Conservation (phyloP, 2,888 invertebrate genomes). For the Meloe dianella region DNA sequence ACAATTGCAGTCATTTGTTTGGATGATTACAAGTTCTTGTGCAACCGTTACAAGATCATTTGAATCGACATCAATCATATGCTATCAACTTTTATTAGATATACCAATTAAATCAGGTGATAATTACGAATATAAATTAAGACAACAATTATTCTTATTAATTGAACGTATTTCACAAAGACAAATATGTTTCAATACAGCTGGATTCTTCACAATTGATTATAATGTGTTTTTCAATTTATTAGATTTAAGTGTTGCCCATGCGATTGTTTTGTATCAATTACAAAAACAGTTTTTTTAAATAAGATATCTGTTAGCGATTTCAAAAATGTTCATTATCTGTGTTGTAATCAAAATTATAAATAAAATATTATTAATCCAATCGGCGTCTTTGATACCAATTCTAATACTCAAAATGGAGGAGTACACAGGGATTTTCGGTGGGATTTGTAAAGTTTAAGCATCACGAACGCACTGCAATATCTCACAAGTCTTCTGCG, state of each 20-base stretch:
- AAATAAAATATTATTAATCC: too few relatives aligned
- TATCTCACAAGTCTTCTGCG: too few relatives aligned
- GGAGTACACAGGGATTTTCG: too few relatives aligned
- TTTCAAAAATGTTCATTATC: neutral
- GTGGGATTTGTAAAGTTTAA: too few relatives aligned
- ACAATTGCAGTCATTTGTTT: neutral
- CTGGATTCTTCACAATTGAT: neutral
- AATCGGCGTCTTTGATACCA: too few relatives aligned
- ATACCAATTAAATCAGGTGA: neutral
- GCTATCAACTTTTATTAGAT: neutral
- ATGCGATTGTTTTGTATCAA: neutral
- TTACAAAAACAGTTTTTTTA: neutral
- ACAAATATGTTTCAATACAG: neutral
- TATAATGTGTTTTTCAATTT: neutral
- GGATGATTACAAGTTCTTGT: neutral
- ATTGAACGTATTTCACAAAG: neutral
- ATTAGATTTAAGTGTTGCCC: neutral
- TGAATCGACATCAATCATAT: neutral
- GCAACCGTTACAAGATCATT: neutral
- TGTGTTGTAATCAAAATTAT: neutral
- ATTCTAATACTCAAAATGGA: too few relatives aligned
- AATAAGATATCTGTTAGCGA: neutral
- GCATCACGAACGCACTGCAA: too few relatives aligned
- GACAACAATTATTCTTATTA: neutral
- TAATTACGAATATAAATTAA: neutral